Base-by-base conservation (phyloP, 2,113 vertebrate genomes). In the Phycodurus eques region DNA sequence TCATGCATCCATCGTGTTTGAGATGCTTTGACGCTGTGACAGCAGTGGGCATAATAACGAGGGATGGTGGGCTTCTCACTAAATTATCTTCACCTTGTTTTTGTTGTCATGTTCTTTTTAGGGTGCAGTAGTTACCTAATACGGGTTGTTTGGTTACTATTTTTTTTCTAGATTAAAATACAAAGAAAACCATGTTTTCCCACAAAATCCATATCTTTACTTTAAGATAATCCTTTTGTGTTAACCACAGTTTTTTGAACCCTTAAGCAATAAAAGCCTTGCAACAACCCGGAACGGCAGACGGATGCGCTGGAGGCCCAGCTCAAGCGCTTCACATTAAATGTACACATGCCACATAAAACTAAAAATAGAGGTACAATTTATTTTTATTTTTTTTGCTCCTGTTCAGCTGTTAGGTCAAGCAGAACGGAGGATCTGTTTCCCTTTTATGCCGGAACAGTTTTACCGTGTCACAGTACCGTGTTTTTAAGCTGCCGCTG, bases 11-110 rank as follows among this genome's bases (percentile, higher is more conserved):
- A 75, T 70, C 77, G 71, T 44, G 31, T 60, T 31, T 67, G 68
- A 63, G 71, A 72, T 67, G 77, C 77, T 80, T 82, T 77, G 65
- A 77, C 64, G 75, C 70, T 27, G 63, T 59, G 72, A 83, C 35
- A 76, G 71, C 72, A 47, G 56, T 27, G 65, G 10, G n/a, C 8
- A 57, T 12, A n/a, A 10, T 12, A 57, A 22, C 12, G 13, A 33
- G 59, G 59, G 20, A 17, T 0, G 35, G 35, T 60, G n/a, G 11
- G 13, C 54, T 22, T 27, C 5, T 14, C 0, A 60, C 15, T 61
- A 8, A 35, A 15, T 60, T 7, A 60, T 3, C 13, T 60, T 13
- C 5, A 5, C 1, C 12, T 39, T 39, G 35, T 39, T 39, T 39
- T 39, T 39, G 35, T 39, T 39, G 35, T 39, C 35, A 8, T 61